Percentiles rank a stretch among this genome's conserved stretches.
These are phyloP conservation scores for Ptyas mucosa DNA, from an alignment of 2,113 vertebrate genomes.

Conservation along the genomic window DNA sequence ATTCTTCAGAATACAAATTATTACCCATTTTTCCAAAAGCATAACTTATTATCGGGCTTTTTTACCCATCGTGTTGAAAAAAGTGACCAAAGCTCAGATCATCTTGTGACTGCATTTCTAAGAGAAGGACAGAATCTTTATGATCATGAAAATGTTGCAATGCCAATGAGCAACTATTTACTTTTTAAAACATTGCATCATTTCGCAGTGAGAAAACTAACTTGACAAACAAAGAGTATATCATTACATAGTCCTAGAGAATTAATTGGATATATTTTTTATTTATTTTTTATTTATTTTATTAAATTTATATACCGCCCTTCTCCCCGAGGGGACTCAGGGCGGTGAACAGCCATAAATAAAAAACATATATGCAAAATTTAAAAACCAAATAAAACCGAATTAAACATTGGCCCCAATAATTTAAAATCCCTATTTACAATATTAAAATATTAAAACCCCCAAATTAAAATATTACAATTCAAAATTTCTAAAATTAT, in stretches of 20 bases:
- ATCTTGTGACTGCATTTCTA: neutral
- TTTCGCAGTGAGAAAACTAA: neutral
- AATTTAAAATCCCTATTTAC: too few relatives aligned
- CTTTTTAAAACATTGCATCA: neutral
- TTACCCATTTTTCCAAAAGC: rapidly evolving
- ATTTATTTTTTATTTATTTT: too few relatives aligned
- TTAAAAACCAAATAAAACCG: too few relatives aligned
- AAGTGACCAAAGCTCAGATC: neutral
- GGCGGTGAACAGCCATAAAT: too few relatives aligned
- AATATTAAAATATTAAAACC: too few relatives aligned
- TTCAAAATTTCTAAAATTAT: too few relatives aligned
- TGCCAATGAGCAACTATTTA: constrained; percentile 4
- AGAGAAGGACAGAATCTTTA: neutral
- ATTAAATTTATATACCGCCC: too few relatives aligned
- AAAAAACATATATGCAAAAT: too few relatives aligned
- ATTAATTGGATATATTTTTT: neutral
- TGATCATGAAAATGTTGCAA: neutral
- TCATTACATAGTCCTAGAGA: neutral
- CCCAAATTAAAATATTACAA: too few relatives aligned
- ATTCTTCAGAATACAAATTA: neutral
- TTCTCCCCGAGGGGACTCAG: too few relatives aligned
- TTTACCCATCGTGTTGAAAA: neutral
- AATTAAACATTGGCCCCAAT: too few relatives aligned
- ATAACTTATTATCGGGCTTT: neutral
- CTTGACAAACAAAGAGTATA: neutral